Evolutionary conservation across 1,140 invertebrate genomes (phyloP).

Genomic region (Drosophila kohkoa): DNA sequence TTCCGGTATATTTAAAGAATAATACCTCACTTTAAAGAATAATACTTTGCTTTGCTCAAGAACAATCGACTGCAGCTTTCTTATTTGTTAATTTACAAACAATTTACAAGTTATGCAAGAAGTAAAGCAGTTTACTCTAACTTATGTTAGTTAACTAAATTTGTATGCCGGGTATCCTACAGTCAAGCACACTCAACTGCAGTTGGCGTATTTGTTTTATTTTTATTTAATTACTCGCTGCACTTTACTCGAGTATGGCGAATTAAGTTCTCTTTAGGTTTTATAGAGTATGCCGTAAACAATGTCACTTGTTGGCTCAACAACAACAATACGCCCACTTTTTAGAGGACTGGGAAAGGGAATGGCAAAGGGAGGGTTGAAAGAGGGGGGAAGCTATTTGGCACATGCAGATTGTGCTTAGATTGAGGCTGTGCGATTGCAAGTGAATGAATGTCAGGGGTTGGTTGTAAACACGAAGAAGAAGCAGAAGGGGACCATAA

Average conservation of each 20-base stretch:
- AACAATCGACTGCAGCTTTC: no score
- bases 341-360: background rate
- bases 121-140: no score
- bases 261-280: slow-evolving; percentile 8
- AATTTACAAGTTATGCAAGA: no score
- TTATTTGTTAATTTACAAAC: no score
- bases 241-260: slow-evolving; percentile 5
- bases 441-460: background rate
- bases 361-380: background rate
- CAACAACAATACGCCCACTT: slow-evolving; percentile 41
- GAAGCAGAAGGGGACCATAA: slow-evolving; percentile 1
- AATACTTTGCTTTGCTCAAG: no score
- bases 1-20: no score
- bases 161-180: background rate
- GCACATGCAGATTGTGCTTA: slow-evolving; percentile 24
- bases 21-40: no score
- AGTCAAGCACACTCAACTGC: background rate
- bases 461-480: slow-evolving; percentile 12
- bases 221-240: background rate
- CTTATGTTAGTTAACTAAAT: background rate
- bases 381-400: slow-evolving; percentile 23
- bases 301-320: slow-evolving; percentile 25
- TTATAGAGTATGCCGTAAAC: slow-evolving; percentile 15
- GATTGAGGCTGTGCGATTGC: slow-evolving; percentile 40
- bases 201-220: background rate